Base-by-base conservation (phyloP, 2,888 invertebrate species). In the Scaptomyza caliginosa region DNA sequence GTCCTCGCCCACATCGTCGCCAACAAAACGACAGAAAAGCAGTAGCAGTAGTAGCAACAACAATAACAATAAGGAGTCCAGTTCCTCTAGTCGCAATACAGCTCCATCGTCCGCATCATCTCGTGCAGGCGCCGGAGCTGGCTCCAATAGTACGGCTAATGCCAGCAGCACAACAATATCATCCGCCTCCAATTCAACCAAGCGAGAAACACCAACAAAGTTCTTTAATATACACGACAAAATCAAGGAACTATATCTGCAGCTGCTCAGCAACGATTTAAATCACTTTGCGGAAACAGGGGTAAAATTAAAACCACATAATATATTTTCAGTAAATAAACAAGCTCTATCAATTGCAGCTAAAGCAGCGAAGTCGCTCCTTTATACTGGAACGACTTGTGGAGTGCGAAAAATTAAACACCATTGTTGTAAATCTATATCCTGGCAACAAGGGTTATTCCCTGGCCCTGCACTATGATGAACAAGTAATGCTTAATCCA, bases 391-490 rank as follows among this genome's bases (percentile, higher is more conserved):
- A 96, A 90, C 96, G 96, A 91, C 93, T 98, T 88, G 94, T 97
- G 89, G 94, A 95, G 89, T 94, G 94, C 89, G 97, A 98, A 92
- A 95, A 95, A 91, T 93, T 98, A 85, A 97, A 97, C 91, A 97
- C 97, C 74, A 93, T 98, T 89, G 95, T 98, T 88, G 93, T 98
- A 85, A 98, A 97, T 92, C 93, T 98, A 84, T 97, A 97, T 92
- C 96, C 97, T 65, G 96, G 96, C 57, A 96, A 97, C 92, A 97
- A 97, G 92, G 98, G 98, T 83, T 98, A 97, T 92, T 96, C 97
- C 57, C 88, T 92, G 81, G 90, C 91, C 38, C 85, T 91, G 73
- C 89, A 90, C 67, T 90, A 91, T 50, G 89, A 91, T 62, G 89
- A 88, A 67, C 90, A 92, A 89, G 69, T 93, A 91, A 51, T 80